Evolutionary conservation across 2,888 invertebrate species (phyloP), one percentile per base, ranked within the genome.

Genomic region (Teleogryllus oceanicus): DNA sequence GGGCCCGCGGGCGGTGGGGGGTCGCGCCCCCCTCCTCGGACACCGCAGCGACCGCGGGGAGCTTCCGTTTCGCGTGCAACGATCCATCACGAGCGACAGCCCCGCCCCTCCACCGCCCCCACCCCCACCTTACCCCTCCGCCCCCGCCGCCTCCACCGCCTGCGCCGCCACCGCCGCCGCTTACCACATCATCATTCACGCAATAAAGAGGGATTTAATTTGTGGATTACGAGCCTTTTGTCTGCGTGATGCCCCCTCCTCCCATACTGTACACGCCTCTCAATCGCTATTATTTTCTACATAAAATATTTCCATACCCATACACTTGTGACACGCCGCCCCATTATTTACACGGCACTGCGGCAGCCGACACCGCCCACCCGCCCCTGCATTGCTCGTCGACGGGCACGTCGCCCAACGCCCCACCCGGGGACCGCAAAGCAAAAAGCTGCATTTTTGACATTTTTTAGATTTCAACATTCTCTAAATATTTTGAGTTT

Each of bases 121-220:
- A 3, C n/a, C 62, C 62, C 62, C 62, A 62, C n/a, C 62, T 13
- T 62, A 13, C n/a, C 62, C 13, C n/a, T 5, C 62, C 62, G n/a
- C 0, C 37, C 37, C 37, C 62, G 13, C 62, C 62, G 13, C 62
- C 62, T 62, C n/a, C 62, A 18, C 62, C 62, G 13, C 62, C 62
- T 62, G 2, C 62, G 12, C 62, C 62, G 13, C 18, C 62, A 62
- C n/a, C 62, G 16, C 62, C 62, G n/a, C 62, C 62, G 16, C 62
- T 62, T 62, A 62, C 62, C 62, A 62, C 62, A 62, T 62, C 62
- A 62, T 62, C 62, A 62, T 62, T 62, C 62, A 62, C 62, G 62
- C 62, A 62, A 62, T 62, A 62, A 62, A 62, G 62, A 62, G 62
- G 62, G 62, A 62, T 62, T 62, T 62, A 62, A 62, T 62, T 62